Conservation (phyloP, 2,113 vertebrate genomes). For the Camarhynchus parvulus region DNA sequence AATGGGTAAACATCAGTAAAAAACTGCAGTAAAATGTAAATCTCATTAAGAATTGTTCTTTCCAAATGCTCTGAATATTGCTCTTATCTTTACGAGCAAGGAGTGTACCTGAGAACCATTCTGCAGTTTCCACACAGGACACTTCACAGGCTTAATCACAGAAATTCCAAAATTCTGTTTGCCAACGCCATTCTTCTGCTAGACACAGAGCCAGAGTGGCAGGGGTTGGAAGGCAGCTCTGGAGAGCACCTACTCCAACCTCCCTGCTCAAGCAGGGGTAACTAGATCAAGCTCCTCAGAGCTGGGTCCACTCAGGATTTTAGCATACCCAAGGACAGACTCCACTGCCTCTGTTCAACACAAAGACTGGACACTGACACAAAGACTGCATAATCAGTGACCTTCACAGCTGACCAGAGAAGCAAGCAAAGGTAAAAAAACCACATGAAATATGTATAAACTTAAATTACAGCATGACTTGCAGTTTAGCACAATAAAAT, state of each 20-base stretch:
- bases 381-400: not conserved
- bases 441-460: not conserved
- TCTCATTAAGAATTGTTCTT: not conserved
- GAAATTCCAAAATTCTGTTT: not conserved
- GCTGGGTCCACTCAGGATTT: not conserved
- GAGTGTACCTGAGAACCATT: not conserved
- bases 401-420: conserved; percentile 43
- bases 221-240: not conserved
- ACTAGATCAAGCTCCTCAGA: not conserved
- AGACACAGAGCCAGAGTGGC: not conserved
- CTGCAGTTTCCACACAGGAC: not conserved
- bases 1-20: conserved; percentile 13
- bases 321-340: not conserved
- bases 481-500: not conserved
- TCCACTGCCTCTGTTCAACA: not conserved
- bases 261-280: not conserved
- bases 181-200: not conserved
- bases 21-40: not conserved
- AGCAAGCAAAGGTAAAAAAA: conserved; percentile 22
- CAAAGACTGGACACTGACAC: not conserved
- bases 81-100: not conserved
- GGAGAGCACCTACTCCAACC: not conserved
- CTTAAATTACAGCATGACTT: conserved; percentile 35
- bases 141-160: not conserved
- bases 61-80: not conserved